Conservation (phyloP, 2,113 vertebrate species). For the Thymallus thymallus region DNA sequence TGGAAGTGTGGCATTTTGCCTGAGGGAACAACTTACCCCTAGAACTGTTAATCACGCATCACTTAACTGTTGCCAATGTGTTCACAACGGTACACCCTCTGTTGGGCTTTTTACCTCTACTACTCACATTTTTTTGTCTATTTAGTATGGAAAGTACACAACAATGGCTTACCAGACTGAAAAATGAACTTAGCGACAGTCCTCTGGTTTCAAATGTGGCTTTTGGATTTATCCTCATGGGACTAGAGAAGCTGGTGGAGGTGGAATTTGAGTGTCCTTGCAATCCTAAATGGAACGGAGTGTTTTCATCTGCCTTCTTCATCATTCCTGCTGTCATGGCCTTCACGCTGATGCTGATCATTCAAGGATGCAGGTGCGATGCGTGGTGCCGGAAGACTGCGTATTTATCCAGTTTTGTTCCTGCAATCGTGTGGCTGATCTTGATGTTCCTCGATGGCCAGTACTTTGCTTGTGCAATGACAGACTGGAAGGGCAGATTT, state of each 20-base stretch:
- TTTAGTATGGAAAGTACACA: slow-evolving; percentile 76
- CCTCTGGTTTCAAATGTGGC: slow-evolving; percentile 74
- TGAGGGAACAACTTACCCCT: slow-evolving; percentile 66
- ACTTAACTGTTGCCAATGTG: slow-evolving; percentile 73
- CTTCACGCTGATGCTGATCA: slow-evolving; percentile 72
- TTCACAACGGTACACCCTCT: slow-evolving; percentile 66
- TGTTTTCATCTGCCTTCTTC: slow-evolving; percentile 74
- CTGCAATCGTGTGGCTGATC: slow-evolving; percentile 73
- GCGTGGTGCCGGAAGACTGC: slow-evolving; percentile 61
- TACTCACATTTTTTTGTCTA: slow-evolving; percentile 57
- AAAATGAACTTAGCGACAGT: slow-evolving; percentile 76
- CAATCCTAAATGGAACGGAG: slow-evolving; percentile 68
- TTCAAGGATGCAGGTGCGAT: slow-evolving; percentile 71
- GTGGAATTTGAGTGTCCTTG: slow-evolving; percentile 77
- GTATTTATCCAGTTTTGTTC: slow-evolving; percentile 67
- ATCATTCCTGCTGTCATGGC: slow-evolving; percentile 75
- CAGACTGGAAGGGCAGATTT: slow-evolving; percentile 73
- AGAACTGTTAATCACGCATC: slow-evolving; percentile 69
- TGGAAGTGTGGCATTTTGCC: slow-evolving; percentile 69
- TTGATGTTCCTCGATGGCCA: slow-evolving; percentile 75
- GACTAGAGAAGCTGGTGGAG: slow-evolving; percentile 76
- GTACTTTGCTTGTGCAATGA: slow-evolving; percentile 76
- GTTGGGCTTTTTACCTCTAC: slow-evolving; percentile 62
- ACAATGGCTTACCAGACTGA: slow-evolving; percentile 76
- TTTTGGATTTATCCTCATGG: slow-evolving; percentile 75